Percentiles rank a stretch among this genome's conserved stretches.
Conservation (phyloP, 53 echinoderm and acorn worm genomes). For the Antedon mediterranea region DNA sequence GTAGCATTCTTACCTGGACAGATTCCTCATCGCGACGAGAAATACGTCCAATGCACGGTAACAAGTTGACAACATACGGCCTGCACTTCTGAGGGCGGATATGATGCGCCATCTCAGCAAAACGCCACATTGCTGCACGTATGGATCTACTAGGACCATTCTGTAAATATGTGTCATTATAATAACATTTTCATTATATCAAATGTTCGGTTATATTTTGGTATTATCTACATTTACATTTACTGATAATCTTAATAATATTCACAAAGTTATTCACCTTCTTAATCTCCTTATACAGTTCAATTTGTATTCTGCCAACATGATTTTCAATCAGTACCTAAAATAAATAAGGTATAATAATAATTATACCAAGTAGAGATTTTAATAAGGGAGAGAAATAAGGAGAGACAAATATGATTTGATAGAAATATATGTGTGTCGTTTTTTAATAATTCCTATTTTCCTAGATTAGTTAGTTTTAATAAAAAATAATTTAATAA, state of each 20-base stretch:
- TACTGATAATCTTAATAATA: no score
- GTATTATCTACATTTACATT: no score
- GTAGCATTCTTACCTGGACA: constrained; percentile 43
- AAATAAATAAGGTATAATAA: constrained; percentile 7
- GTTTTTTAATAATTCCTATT: no score
- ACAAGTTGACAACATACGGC: constrained; percentile 88
- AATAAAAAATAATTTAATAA: no score
- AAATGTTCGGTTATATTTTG: no score
- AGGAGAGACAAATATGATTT: no score
- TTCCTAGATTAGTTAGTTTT: no score
- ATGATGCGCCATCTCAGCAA: constrained; percentile 80
- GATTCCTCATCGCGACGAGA: constrained; percentile 70
- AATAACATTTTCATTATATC: not conserved
- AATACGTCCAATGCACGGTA: constrained; percentile 87
- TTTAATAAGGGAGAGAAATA: no score
- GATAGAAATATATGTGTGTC: no score
- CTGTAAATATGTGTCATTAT: constrained; percentile 7
- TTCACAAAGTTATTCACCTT: constrained; percentile 33
- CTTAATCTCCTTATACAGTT: constrained; percentile 96
- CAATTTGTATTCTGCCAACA: constrained; percentile 68
- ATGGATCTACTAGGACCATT: constrained; percentile 83
- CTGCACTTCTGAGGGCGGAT: constrained; percentile 94
- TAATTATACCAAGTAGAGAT: no score
- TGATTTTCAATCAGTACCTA: constrained; percentile 79
- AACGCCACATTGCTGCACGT: constrained; percentile 92